phyloP scores from a whole-genome alignment of 1,140 invertebrate genomes.

The Drosophila watanabei region DNA sequence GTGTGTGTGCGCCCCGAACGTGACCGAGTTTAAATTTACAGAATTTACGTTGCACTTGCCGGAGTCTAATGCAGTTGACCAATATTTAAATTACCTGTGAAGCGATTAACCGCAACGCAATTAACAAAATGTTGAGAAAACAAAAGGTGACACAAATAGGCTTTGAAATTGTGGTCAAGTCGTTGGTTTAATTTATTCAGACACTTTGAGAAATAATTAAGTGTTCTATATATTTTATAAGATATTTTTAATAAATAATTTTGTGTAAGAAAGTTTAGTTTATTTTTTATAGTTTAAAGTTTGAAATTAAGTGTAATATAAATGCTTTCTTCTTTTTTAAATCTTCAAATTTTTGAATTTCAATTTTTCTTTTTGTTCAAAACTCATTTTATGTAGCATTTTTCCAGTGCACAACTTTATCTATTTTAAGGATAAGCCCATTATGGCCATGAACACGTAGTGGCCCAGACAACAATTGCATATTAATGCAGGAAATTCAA shows the following conservation, averaged over 20 bases:
- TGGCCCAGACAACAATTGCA: conserved; percentile 47
- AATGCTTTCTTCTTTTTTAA: neutral
- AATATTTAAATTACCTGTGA: conserved; percentile 41
- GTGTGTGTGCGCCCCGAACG: conserved; percentile 15
- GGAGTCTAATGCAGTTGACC: conserved; percentile 17
- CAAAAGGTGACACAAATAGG: conserved; percentile 15
- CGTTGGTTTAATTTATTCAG: neutral
- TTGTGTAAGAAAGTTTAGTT: neutral
- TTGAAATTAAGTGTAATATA: neutral
- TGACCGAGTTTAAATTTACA: conserved; percentile 48
- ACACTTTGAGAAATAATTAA: neutral
- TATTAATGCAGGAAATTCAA: conserved; percentile 58
- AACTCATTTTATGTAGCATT: neutral
- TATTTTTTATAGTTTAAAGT: neutral
- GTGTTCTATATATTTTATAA: neutral
- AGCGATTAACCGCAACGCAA: conserved; percentile 31
- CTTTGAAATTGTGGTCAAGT: neutral
- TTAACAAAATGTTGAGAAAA: conserved; percentile 14
- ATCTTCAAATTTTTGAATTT: neutral
- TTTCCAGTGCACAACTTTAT: neutral
- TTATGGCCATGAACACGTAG: conserved; percentile 17
- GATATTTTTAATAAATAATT: neutral
- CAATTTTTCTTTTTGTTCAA: neutral
- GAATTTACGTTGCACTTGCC: conserved; percentile 27
- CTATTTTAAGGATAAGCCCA: conserved; percentile 17